Evolutionary conservation across 2,888 invertebrate genomes (phyloP).

Genomic region (Macrophya annulata): DNA sequence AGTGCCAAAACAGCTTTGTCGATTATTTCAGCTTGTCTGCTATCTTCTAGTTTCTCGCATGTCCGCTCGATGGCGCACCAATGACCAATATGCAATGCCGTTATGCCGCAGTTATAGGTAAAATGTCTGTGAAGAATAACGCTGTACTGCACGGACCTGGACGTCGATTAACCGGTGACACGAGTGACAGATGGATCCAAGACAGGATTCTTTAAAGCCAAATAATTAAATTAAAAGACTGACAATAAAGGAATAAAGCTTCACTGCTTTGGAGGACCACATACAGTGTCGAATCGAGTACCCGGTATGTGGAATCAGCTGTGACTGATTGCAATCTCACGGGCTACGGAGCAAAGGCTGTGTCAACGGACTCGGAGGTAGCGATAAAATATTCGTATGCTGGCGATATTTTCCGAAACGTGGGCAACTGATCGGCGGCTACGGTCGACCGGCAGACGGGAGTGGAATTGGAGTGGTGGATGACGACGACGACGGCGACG

Average conservation of each 20-base stretch:
- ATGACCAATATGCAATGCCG: neutral
- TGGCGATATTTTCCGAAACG: conserved; percentile 24
- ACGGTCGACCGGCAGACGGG: neutral
- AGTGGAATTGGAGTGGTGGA: conserved; percentile 30
- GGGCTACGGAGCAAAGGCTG: neutral
- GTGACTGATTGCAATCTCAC: neutral
- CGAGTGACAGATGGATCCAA: too few relatives aligned
- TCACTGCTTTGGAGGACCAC: too few relatives aligned
- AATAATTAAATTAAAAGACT: too few relatives aligned
- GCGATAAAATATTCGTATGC: conserved; percentile 29
- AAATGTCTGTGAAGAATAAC: neutral
- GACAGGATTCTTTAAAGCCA: too few relatives aligned
- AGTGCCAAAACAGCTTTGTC: neutral
- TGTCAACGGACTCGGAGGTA: neutral
- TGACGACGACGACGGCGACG: conserved; percentile 19
- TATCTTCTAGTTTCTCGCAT: neutral
- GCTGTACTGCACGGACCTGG: too few relatives aligned
- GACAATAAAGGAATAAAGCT: too few relatives aligned
- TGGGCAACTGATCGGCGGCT: conserved; percentile 4
- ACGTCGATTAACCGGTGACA: too few relatives aligned
- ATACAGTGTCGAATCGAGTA: too few relatives aligned
- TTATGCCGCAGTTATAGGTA: neutral
- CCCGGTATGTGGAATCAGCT: too few relatives aligned
- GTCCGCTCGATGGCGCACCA: neutral
- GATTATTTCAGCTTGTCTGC: neutral